Conservation (phyloP, 2,888 invertebrate genomes). For the Cephonodes hylas region DNA sequence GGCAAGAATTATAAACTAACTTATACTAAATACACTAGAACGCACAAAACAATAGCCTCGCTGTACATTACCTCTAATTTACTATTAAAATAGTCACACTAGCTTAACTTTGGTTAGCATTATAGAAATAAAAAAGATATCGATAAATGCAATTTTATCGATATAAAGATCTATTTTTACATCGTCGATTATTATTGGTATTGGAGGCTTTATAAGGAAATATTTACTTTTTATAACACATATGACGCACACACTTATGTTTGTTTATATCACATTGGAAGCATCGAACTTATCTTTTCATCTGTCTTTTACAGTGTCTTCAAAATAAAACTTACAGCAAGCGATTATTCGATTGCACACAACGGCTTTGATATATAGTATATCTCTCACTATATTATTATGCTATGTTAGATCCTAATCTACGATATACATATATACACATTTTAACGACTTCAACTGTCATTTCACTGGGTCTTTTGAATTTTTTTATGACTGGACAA, state of each 20-base stretch:
- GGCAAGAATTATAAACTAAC: background rate
- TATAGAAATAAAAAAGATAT: background rate
- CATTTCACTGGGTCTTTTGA: background rate
- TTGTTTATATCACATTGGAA: background rate
- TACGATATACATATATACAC: conserved; percentile 5
- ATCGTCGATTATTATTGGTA: too few species aligned
- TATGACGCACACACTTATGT: background rate
- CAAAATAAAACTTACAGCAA: background rate
- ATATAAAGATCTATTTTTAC: background rate
- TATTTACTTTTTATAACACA: background rate
- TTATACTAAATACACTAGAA: background rate
- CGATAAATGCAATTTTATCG: background rate
- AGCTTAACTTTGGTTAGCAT: background rate
- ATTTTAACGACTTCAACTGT: background rate
- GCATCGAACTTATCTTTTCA: background rate
- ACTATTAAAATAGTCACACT: background rate
- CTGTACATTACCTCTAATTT: background rate
- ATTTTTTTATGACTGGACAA: background rate
- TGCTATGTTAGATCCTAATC: background rate
- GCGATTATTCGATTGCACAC: background rate
- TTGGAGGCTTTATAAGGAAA: background rate
- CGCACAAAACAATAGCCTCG: background rate
- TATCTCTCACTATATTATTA: conserved; percentile 6
- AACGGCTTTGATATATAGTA: background rate
- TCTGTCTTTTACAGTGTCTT: background rate